phyloP scores from a whole-genome alignment of 64 coral and sea anemone species.

The Anthopleura sola region DNA sequence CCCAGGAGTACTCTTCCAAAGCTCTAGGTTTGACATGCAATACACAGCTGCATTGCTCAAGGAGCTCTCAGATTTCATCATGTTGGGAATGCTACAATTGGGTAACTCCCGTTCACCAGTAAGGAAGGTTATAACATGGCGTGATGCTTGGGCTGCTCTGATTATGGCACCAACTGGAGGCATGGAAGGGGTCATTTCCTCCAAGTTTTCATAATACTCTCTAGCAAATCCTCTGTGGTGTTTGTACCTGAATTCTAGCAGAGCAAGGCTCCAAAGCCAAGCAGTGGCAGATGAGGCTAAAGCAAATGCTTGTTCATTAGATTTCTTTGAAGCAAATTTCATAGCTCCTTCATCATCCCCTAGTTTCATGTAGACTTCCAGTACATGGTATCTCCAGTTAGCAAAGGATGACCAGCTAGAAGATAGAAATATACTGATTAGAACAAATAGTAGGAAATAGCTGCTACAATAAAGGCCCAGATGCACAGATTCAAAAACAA shows the following conservation, averaged over 20 bases:
- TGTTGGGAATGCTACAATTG: constrained; percentile 47
- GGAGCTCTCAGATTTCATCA: constrained; percentile 59
- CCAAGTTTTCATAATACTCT: constrained; percentile 49
- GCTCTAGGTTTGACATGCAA: constrained; percentile 74
- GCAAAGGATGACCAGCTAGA: constrained; percentile 89
- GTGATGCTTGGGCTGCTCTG: constrained; percentile 68
- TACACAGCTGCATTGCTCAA: constrained; percentile 68
- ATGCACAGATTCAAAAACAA: too few relatives aligned
- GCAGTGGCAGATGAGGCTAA: constrained; percentile 61
- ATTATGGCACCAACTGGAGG: constrained; percentile 65
- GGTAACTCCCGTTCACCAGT: constrained; percentile 68
- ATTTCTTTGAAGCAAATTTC: constrained; percentile 69
- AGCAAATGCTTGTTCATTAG: constrained; percentile 60
- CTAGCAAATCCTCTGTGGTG: constrained; percentile 60
- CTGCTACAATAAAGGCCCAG: too few relatives aligned
- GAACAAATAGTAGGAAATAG: background rate
- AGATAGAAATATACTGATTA: background rate
- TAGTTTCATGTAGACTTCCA: constrained; percentile 88
- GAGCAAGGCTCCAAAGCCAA: constrained; percentile 71
- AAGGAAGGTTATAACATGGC: constrained; percentile 47
- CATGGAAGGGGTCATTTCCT: background rate
- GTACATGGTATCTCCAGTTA: constrained; percentile 88
- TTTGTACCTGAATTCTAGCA: constrained; percentile 73
- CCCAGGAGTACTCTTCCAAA: constrained; percentile 74
- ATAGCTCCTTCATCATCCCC: constrained; percentile 75